Evolutionary conservation across 2,888 invertebrate genomes (phyloP), one percentile per base, ranked within the genome.

Genomic region (Anoncus sp.): DNA sequence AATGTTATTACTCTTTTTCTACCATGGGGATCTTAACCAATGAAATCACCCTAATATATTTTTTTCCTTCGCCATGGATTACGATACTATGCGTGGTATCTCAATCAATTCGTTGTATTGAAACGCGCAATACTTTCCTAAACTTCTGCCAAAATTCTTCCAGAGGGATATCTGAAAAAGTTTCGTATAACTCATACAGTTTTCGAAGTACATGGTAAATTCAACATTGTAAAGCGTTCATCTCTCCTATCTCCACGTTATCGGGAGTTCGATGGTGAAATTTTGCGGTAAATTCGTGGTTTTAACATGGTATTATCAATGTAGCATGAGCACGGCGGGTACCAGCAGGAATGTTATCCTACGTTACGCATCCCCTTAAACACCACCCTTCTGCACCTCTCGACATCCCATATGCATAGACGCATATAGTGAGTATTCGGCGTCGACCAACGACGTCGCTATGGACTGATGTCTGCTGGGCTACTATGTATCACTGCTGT

Each of bases 281-380:
- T 86, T 86, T 86, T 80, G 83, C 82, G 85, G 84, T 83, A 81
- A 82, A 86, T 85, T 83, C 82, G 84, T 81, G 85, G 83, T 83
- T 80, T 84, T 82, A 82, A 84, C 83, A 82, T 85, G 83, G 85
- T 84, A 87, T 86, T 82, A 83, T 83, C 62, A 82, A 80, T 81
- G 80, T 81, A 82, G 80, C 71, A 76, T 77, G 79, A 78, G 79
- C 77, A 77, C 75, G 77, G 60, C 57, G 73, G 55, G 74, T 75
- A 62, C 72, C 57, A 74, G 67, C 73, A 76, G 83, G 85, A 86
- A 86, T 85, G 85, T 85, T 83, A 55, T 43, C 20, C 57, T 31
- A 45, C 63, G 60, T 22, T 24, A 70, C 31, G 18, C 20, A 65
- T 57, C 63, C 67, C 49, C 43, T 49, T 16, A 65, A 55, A 65